Evolutionary conservation across 2,113 vertebrate species (phyloP), one percentile per base, ranked within the genome.

Genomic region (Trematocara marginatum): DNA sequence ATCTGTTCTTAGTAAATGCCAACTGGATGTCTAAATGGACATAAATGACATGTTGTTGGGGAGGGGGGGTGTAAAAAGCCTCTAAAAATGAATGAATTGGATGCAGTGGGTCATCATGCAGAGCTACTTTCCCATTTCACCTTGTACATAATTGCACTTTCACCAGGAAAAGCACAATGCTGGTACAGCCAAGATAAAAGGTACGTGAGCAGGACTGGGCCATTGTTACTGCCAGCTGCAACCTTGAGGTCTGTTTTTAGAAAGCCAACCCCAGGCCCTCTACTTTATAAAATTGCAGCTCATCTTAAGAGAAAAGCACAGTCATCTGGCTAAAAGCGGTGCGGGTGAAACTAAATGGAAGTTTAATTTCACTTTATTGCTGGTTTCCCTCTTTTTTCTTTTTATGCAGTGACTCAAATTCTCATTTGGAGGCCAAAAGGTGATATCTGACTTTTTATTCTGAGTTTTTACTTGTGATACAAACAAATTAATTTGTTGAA

Each of bases 301-400:
- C 3, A 15, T 80, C 78, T 86, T 52, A 42, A 84, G 54, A 71
- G 82, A 84, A 88, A 86, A 90, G 57, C 34, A 84, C 57, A 78
- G 82, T 88, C 31, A 90, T 94, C 91, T 90, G 83, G 66, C 76
- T 90, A 83, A 93, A 89, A 93, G 88, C 88, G 18, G 79, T 49
- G 59, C 51, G 76, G 89, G 85, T 83, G 54, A 82, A 80, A 79
- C 54, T 35, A 76, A 84, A 88, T 89, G 79, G 84, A 82, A 54
- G 61, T 45, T 54, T 78, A 79, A 83, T 90, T 88, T 88, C 38
- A 69, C 53, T 87, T 26, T 12, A 57, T 80, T 34, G 29, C 66
- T 10, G 20, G 7, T 64, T 89, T 85, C 51, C 56, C 20, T 31
- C 38, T 66, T 79, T 52, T 38, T 80, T 13, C 12, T 47, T 38